A percentile compares a stretch with the other conserved stretches of the same genome.
Evolutionary conservation across 2,888 invertebrate species (phyloP).

Genomic region (Diabrotica balteata): DNA sequence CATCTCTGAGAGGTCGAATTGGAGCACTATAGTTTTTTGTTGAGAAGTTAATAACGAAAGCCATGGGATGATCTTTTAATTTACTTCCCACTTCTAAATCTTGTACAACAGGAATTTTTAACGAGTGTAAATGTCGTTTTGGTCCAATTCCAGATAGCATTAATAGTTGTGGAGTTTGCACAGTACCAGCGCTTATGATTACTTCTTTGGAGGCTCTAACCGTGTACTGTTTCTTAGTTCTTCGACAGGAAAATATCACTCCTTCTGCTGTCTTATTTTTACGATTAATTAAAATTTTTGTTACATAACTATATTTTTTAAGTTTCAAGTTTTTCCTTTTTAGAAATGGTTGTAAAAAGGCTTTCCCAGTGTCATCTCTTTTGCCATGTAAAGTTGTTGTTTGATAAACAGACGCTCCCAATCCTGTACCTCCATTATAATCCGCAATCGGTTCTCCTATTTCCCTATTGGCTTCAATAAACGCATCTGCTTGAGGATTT

Average conservation of each 20-base stretch:
- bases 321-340: conserved; percentile 72
- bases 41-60: no score
- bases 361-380: conserved; percentile 77
- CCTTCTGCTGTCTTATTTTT: conserved; percentile 67
- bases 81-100: conserved; percentile 78
- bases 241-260: conserved; percentile 60
- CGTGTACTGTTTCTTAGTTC: conserved; percentile 63
- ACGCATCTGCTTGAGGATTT: conserved; percentile 10
- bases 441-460: conserved; percentile 73
- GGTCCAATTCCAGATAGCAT: conserved; percentile 85
- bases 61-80: conserved; percentile 71
- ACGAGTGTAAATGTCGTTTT: conserved; percentile 63
- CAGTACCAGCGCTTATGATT: conserved; percentile 78
- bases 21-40: conserved; percentile 61
- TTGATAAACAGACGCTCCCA: conserved; percentile 71
- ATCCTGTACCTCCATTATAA: conserved; percentile 68
- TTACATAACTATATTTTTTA: conserved; percentile 72
- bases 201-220: conserved; percentile 74
- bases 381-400: conserved; percentile 70
- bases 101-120: conserved; percentile 67
- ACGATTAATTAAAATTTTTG: conserved; percentile 66
- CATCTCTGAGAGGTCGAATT: conserved; percentile 51
- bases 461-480: conserved; percentile 66
- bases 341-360: conserved; percentile 73
- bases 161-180: conserved; percentile 82